These are phyloP conservation scores for Lomographa bimaculata DNA, from an alignment of 2,888 invertebrate species.

Conservation along the genomic window DNA sequence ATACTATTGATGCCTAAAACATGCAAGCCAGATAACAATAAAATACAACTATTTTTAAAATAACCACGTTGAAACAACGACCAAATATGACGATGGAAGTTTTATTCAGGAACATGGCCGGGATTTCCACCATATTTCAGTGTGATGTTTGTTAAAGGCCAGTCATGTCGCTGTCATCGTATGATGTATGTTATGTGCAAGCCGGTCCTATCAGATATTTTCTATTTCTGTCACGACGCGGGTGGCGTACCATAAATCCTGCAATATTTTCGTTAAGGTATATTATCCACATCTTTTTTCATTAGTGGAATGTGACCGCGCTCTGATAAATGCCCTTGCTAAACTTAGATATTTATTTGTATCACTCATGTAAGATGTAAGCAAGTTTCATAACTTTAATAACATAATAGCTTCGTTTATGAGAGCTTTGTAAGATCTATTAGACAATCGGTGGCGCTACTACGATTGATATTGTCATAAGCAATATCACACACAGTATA, in stretches of 20 bases:
- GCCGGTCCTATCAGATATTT: slow-evolving; percentile 60
- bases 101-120: slow-evolving; percentile 20
- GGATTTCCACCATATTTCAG: slow-evolving; percentile 22
- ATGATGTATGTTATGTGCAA: slow-evolving; percentile 62
- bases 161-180: slow-evolving; percentile 58
- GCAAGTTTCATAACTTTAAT: slow-evolving; percentile 28
- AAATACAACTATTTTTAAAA: no score
- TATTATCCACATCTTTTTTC: slow-evolving; percentile 59
- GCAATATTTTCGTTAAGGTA: slow-evolving; percentile 61
- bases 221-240: slow-evolving; percentile 71
- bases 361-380: slow-evolving; percentile 24
- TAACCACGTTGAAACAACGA: slow-evolving; percentile 8
- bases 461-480: slow-evolving; percentile 14
- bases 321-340: slow-evolving; percentile 48
- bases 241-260: slow-evolving; percentile 60
- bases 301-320: slow-evolving; percentile 53
- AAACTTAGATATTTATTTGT: slow-evolving; percentile 42
- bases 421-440: not conserved
- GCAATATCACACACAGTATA: slow-evolving; percentile 14
- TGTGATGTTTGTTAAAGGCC: slow-evolving; percentile 50
- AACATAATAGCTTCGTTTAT: slow-evolving; percentile 9
- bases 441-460: not conserved
- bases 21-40: no score
- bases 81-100: slow-evolving; percentile 20
- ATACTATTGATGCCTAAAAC: no score